These are phyloP conservation scores for Steatocranus sp. DNA, from an alignment of 2,797 vertebrate genomes.

Conservation along the genomic window DNA sequence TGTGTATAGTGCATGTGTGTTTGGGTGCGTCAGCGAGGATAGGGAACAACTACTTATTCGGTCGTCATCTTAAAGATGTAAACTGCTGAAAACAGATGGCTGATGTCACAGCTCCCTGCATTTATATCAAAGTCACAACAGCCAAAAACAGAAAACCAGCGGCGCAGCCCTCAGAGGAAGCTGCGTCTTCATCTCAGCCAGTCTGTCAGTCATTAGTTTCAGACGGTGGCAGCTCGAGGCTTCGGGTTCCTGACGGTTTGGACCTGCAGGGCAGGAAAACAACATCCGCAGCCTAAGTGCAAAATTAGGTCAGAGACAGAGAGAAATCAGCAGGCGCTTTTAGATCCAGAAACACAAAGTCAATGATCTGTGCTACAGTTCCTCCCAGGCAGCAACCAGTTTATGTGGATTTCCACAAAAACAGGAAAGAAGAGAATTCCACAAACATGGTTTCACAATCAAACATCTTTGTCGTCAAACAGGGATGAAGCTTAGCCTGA, in stretches of 20 bases:
- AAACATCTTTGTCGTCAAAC: neutral
- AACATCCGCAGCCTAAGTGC: neutral
- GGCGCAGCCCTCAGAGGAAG: neutral
- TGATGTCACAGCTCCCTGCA: neutral
- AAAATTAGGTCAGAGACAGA: neutral
- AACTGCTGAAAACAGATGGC: neutral
- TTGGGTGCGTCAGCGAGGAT: neutral
- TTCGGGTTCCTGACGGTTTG: neutral
- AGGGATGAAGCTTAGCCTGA: neutral
- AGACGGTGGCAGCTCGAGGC: neutral
- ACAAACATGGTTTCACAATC: neutral
- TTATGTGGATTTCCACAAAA: neutral
- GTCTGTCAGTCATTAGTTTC: neutral
- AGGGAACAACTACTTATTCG: neutral
- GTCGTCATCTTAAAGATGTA: neutral
- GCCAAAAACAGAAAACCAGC: slow-evolving; percentile 27
- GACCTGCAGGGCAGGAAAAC: neutral
- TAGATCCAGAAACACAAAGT: neutral
- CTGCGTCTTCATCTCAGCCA: slow-evolving; percentile 10
- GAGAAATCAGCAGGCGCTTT: neutral
- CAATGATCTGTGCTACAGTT: neutral
- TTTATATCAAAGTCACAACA: slow-evolving; percentile 1
- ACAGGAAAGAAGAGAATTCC: neutral
- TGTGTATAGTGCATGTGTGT: neutral
- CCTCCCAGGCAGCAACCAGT: neutral